Conservation (phyloP, 2,888 invertebrate species). For the Eudasyphora cyanicolor region DNA sequence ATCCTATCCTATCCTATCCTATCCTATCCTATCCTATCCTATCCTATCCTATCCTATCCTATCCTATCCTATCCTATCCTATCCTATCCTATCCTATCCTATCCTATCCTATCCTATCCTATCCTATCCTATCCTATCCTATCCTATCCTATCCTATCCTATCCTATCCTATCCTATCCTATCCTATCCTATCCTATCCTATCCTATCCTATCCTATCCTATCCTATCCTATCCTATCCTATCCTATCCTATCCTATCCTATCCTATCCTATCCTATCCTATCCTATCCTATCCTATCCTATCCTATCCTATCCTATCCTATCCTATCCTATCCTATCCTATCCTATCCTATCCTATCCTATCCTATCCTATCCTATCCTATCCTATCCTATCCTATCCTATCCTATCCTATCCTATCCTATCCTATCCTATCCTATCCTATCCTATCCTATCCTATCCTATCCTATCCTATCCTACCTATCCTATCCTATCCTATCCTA, state of each 20-base stretch:
- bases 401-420: conserved; percentile 10
- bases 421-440: conserved; percentile 30
- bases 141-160: not conserved
- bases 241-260: conserved; percentile 1
- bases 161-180: not conserved
- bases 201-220: not conserved
- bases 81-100: too few relatives aligned
- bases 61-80: too few relatives aligned
- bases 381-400: conserved; percentile 28
- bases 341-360: conserved; percentile 16
- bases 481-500: conserved; percentile 28
- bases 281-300: conserved; percentile 26
- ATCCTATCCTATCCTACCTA: conserved; percentile 31
- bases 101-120: too few relatives aligned
- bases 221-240: not conserved
- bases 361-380: conserved; percentile 20
- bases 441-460: conserved; percentile 26
- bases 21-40: too few relatives aligned
- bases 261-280: not conserved
- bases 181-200: not conserved
- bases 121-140: too few relatives aligned
- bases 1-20: too few relatives aligned
- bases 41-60: too few relatives aligned
- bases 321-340: too few relatives aligned
- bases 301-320: too few relatives aligned